phyloP scores from a whole-genome alignment of 2,113 vertebrate species.

The Callithrix jacchus region DNA sequence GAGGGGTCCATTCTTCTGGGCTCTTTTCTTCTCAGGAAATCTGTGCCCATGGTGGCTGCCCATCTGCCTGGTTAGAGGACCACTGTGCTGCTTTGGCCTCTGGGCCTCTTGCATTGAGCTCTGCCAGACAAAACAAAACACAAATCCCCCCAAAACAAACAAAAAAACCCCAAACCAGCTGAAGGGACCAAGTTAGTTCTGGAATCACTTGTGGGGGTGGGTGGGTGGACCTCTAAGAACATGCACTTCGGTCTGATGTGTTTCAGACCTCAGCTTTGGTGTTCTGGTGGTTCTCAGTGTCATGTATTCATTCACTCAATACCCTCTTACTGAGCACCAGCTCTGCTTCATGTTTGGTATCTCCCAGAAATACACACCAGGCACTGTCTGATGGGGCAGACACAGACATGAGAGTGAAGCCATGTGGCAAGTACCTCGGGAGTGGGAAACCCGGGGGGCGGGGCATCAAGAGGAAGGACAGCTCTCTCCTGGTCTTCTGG shows the following conservation, averaged over 20 bases:
- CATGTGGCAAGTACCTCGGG: background rate
- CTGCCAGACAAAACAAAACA: background rate
- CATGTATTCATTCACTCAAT: background rate
- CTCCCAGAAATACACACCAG: background rate
- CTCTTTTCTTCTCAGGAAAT: constrained; percentile 63
- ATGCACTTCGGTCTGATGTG: background rate
- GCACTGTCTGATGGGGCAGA: background rate
- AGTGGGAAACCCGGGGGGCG: background rate
- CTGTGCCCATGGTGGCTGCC: constrained; percentile 66
- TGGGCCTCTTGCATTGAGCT: background rate
- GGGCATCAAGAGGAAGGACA: background rate
- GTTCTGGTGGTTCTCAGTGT: background rate
- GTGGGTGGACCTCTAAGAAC: background rate
- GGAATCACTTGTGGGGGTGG: fast-evolving
- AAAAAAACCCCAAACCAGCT: too few species aligned
- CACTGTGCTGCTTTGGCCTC: constrained; percentile 25
- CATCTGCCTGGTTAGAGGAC: constrained; percentile 54
- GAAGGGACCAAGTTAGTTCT: background rate
- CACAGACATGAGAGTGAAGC: background rate
- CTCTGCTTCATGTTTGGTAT: background rate
- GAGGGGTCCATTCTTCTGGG: constrained; percentile 39
- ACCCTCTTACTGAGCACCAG: background rate
- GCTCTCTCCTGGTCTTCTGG: background rate
- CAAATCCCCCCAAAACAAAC: too few species aligned
- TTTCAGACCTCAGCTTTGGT: background rate